Evolutionary conservation across 1,140 invertebrate genomes (phyloP), one percentile per base, ranked within the genome.

Genomic region (Nasonia longicornis): DNA sequence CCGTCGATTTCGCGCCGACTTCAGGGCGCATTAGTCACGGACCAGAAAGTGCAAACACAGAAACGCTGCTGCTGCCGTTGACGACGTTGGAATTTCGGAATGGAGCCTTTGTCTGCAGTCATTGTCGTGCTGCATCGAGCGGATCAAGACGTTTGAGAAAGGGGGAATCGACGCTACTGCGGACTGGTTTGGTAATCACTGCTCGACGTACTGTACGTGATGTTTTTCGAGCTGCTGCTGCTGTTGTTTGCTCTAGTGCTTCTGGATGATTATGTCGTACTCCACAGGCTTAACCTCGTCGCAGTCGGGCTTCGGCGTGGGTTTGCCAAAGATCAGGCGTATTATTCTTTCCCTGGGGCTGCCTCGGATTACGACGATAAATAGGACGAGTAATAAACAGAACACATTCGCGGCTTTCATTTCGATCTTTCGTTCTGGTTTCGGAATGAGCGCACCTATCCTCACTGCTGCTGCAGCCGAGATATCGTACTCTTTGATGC

Each of bases 1-100:
- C 70, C n/a, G 31, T 26, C 11, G 29, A 79, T 79, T 80, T 80
- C 35, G 12, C 70, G n/a, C 58, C 16, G 20, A 64, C 52, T n/a
- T 45, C 48, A 20, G 66, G 66, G 12, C 35, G n/a, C n/a, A 20
- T 77, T 77, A 67, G 11, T 10, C 26, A 26, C 12, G 64, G 64
- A 26, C 64, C 10, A 29, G 22, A n/a, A 77, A 77, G 38, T 67
- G 35, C 52, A 75, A 75, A 75, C 52, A 38, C 8, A 52, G 48
- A 52, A 52, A 52, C 48, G 48, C 48, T 16, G 63, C 7, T 52
- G 26, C 63, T 10, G 31, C 29, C 70, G 31, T 70, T 78, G 76
- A 70, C 66, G 67, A 78, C 48, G 42, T 58, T 26, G 66, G 73
- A 42, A 31, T 64, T 76, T 48, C 35, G 58, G 1, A 26, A 76